Evolutionary conservation across 2,888 invertebrate genomes (phyloP).

Genomic region (Hecatera dysodea): DNA sequence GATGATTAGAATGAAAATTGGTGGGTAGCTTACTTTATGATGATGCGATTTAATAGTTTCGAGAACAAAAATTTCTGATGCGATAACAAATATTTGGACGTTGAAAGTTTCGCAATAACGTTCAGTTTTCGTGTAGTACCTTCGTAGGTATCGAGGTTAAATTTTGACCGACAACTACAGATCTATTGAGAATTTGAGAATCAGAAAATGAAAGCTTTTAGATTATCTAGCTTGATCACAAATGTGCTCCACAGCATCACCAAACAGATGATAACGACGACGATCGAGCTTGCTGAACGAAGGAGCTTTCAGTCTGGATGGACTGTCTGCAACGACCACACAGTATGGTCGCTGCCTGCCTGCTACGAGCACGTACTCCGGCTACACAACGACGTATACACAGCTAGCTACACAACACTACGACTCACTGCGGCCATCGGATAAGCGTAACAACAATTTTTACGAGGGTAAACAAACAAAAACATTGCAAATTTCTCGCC

Average conservation of each 20-base stretch:
- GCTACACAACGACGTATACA: slow-evolving; percentile 42
- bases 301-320: slow-evolving; percentile 46
- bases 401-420: slow-evolving; percentile 47
- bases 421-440: slow-evolving; percentile 52
- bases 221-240: slow-evolving; percentile 19
- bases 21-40: slow-evolving; percentile 28
- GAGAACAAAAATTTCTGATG: background rate
- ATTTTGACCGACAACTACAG: background rate
- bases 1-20: slow-evolving; percentile 40
- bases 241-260: slow-evolving; percentile 18
- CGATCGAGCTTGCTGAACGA: background rate
- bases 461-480: slow-evolving; percentile 84
- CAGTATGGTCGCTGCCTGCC: no score
- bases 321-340: slow-evolving; percentile 4
- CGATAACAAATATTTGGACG: background rate
- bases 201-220: slow-evolving; percentile 10
- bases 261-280: background rate
- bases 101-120: background rate
- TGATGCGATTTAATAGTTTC: background rate
- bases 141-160: background rate
- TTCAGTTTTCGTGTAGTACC: background rate
- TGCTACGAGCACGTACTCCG: slow-evolving; percentile 4
- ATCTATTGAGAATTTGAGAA: background rate
- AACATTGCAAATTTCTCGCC: slow-evolving; percentile 68
- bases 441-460: slow-evolving; percentile 59